These are phyloP conservation scores for Trissolcus japonicus DNA, from an alignment of 2,888 invertebrate genomes.

Conservation along the genomic window DNA sequence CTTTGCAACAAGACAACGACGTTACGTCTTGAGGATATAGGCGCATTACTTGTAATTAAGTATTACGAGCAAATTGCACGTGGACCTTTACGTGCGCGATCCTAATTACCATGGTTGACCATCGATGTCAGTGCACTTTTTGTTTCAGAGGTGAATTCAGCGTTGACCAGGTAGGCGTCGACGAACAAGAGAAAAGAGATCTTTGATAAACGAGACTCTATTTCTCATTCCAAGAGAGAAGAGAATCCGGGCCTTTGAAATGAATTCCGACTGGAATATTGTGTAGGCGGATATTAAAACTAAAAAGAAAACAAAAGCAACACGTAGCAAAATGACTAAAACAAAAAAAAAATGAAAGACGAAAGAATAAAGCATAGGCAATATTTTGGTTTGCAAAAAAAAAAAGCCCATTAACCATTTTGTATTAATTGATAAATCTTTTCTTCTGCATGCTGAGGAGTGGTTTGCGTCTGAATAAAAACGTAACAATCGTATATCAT, in stretches of 20 bases:
- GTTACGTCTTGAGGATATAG: constrained; percentile 35
- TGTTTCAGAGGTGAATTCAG: constrained; percentile 58
- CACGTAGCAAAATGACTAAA: neutral
- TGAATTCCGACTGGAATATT: constrained; percentile 65
- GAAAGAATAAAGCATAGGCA: neutral
- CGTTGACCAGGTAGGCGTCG: constrained; percentile 67
- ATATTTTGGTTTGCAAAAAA: constrained; percentile 11
- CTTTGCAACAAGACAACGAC: constrained; percentile 48
- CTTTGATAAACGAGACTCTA: constrained; percentile 73
- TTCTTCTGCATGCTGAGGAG: constrained; percentile 6
- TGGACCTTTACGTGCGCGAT: constrained; percentile 62
- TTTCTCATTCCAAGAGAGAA: constrained; percentile 68
- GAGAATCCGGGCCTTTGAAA: constrained; percentile 66
- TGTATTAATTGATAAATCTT: constrained; percentile 26
- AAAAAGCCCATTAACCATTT: constrained; percentile 9
- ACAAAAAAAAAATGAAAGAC: neutral
- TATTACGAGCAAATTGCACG: constrained; percentile 63
- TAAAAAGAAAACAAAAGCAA: constrained; percentile 37
- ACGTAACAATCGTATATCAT: constrained; percentile 55
- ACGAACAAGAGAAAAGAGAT: constrained; percentile 64
- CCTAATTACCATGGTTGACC: constrained; percentile 66
- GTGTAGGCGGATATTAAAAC: constrained; percentile 67
- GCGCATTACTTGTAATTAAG: constrained; percentile 68
- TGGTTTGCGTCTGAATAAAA: constrained; percentile 14
- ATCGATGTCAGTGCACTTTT: constrained; percentile 62